These are phyloP conservation scores for Procambarus clarkii DNA, from an alignment of 1,140 invertebrate genomes.

Conservation along the genomic window DNA sequence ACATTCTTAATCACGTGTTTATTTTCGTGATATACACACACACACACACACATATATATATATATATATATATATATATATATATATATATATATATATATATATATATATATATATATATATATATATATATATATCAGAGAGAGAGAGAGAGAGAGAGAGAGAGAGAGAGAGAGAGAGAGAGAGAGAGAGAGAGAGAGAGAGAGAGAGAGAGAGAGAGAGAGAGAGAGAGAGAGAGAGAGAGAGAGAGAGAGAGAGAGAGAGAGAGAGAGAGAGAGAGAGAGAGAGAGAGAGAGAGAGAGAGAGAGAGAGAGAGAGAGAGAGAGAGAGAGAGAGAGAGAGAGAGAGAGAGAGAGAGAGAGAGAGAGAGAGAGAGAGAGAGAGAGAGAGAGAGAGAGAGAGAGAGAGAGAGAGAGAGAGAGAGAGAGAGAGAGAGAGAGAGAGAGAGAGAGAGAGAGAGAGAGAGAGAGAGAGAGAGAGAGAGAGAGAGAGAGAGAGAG, in stretches of 20 bases:
- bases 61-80: no score
- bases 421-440: slow-evolving; percentile 10
- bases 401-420: slow-evolving; percentile 15
- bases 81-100: no score
- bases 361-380: not conserved
- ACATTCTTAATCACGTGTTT: no score
- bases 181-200: not conserved
- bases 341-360: not conserved
- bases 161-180: not conserved
- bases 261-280: slow-evolving; percentile 15
- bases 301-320: slow-evolving; percentile 15
- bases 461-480: slow-evolving; percentile 9
- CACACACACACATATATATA: no score
- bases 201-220: not conserved
- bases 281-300: slow-evolving; percentile 15
- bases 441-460: slow-evolving; percentile 9
- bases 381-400: slow-evolving; percentile 15
- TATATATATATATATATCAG: no score
- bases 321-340: not conserved
- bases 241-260: slow-evolving; percentile 2
- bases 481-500: slow-evolving; percentile 9
- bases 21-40: no score
- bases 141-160: no score
- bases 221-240: not conserved
- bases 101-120: no score